Evolutionary conservation across 2,113 vertebrate species (phyloP).

Genomic region (Sclerurus mexicanus): DNA sequence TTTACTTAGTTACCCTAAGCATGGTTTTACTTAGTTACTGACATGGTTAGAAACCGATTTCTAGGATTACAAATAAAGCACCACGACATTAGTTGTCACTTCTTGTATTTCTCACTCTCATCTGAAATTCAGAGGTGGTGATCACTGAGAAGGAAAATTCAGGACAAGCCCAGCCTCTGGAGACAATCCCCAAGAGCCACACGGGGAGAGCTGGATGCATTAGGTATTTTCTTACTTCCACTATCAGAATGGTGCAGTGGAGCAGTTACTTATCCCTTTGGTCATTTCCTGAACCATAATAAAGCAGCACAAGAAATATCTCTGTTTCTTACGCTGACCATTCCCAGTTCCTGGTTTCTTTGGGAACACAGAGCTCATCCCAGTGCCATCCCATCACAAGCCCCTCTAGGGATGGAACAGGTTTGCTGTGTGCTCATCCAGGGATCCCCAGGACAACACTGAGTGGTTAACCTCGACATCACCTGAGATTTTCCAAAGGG

Average conservation of each 20-base stretch:
- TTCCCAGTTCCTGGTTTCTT: not conserved
- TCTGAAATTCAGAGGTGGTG: not conserved
- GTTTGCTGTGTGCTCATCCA: fast-evolving
- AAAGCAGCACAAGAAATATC: not conserved
- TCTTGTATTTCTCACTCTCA: not conserved
- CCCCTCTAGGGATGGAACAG: fast-evolving
- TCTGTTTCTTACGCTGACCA: not conserved
- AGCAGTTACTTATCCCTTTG: not conserved
- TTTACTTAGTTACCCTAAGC: not conserved
- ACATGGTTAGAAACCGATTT: not conserved
- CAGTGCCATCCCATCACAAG: not conserved
- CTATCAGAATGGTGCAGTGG: fast-evolving
- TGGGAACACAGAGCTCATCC: not conserved
- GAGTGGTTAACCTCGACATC: not conserved
- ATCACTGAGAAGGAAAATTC: not conserved
- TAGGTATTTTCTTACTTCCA: not conserved
- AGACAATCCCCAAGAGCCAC: not conserved
- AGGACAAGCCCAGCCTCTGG: not conserved
- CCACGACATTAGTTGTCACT: not conserved
- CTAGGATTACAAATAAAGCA: not conserved
- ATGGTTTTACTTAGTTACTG: not conserved
- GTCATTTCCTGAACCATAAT: not conserved
- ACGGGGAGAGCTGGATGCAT: not conserved
- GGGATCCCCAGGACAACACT: not conserved
- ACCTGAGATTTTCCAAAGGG: not conserved